A percentile compares a stretch with the other conserved stretches of the same genome.
These are phyloP conservation scores for Zenarchopterus dispar DNA, from an alignment of 2,797 vertebrate genomes.

Conservation along the genomic window DNA sequence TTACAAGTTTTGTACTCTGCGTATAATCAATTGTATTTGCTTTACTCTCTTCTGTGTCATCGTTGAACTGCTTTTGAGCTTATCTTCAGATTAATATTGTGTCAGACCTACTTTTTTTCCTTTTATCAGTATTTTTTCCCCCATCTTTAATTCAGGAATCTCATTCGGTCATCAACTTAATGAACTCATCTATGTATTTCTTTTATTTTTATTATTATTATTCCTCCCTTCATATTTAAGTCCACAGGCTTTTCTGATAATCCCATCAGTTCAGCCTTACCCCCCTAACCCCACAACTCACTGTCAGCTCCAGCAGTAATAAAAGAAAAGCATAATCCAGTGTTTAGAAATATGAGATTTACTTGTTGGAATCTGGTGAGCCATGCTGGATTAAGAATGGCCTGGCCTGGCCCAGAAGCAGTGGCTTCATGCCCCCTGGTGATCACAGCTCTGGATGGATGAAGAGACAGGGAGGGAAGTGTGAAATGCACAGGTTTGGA, in stretches of 20 bases:
- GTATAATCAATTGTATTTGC: slow-evolving; percentile 48
- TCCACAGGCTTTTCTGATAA: slow-evolving; percentile 73
- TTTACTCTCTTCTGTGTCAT: slow-evolving; percentile 44
- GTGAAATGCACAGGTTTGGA: too few relatives aligned
- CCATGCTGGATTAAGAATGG: slow-evolving; percentile 81
- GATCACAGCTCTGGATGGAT: slow-evolving; percentile 25
- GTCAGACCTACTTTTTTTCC: slow-evolving; percentile 62
- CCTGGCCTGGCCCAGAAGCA: slow-evolving; percentile 34
- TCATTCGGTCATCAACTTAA: slow-evolving; percentile 64
- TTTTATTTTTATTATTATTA: slow-evolving; percentile 59
- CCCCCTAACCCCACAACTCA: slow-evolving; percentile 56
- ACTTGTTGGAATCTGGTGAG: slow-evolving; percentile 84
- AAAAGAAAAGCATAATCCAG: slow-evolving; percentile 90
- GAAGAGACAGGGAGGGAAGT: slow-evolving; percentile 2
- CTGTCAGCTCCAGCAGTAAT: slow-evolving; percentile 83
- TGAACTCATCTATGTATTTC: slow-evolving; percentile 52
- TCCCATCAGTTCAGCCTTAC: slow-evolving; percentile 77
- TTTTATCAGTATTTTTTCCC: slow-evolving; percentile 61
- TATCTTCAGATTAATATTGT: slow-evolving; percentile 66
- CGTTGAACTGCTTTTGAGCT: slow-evolving; percentile 60
- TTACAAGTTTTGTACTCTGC: slow-evolving; percentile 35
- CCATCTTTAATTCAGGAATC: slow-evolving; percentile 55
- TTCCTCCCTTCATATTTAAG: slow-evolving; percentile 75
- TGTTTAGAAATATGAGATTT: slow-evolving; percentile 92
- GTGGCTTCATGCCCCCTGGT: slow-evolving; percentile 41